A percentile compares a stretch with the other conserved stretches of the same genome.
These are phyloP conservation scores for Meriones unguiculatus DNA, from an alignment of 2,113 vertebrate genomes.

Conservation along the genomic window DNA sequence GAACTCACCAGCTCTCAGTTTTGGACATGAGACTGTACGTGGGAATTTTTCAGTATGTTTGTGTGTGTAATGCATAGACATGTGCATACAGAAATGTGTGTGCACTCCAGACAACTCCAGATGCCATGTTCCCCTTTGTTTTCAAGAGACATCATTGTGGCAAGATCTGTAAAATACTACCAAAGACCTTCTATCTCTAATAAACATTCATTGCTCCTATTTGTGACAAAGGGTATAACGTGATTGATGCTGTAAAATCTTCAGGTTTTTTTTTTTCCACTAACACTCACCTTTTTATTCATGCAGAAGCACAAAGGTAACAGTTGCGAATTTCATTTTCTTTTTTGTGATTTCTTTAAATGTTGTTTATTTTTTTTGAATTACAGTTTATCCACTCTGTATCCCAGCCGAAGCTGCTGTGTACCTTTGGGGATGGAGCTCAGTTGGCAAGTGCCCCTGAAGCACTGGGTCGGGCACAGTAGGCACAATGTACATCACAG, in stretches of 20 bases:
- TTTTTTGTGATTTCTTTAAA: too few relatives aligned
- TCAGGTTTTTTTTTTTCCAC: too few relatives aligned
- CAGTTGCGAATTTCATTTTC: neutral
- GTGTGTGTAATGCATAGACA: neutral
- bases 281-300: neutral
- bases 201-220: neutral
- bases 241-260: neutral
- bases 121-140: neutral
- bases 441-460: neutral
- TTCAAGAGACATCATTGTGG: neutral
- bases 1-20: neutral
- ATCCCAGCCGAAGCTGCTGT: too few relatives aligned
- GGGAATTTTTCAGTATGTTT: neutral
- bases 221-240: neutral
- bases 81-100: neutral
- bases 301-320: neutral
- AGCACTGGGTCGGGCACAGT: neutral
- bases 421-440: neutral
- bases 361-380: too few relatives aligned
- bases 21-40: neutral
- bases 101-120: neutral
- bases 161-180: neutral
- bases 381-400: too few relatives aligned
- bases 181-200: neutral
- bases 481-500: neutral